Base-by-base conservation (phyloP, 2,888 invertebrate species). In the Saturnia japonica region DNA sequence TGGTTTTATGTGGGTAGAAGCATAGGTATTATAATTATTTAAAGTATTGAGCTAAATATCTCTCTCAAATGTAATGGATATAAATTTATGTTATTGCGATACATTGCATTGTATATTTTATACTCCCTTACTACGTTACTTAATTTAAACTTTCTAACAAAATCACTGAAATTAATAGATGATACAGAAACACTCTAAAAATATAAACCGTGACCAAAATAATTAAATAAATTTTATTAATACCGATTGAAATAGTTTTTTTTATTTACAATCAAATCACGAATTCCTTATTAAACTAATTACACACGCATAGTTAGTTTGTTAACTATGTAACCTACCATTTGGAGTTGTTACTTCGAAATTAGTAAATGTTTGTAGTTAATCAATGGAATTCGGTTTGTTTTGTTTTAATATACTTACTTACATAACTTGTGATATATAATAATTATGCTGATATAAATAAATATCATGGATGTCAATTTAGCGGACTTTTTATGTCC, bases 331-430 rank as follows among this genome's bases (percentile, higher is more conserved):
- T 76, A 60, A 60, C 57, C 25, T 25, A 78, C 80, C 76, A 72
- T 68, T 70, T 34, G 42, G 72, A 77, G 78, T 84, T 80, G 76
- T 82, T 81, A 81, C 77, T 74, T 79, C 77, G 77, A 78, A 83
- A 78, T 73, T 77, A 79, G 73, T 77, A 84, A 81, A 81, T 80
- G 78, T 67, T 71, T 72, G 70, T 80, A n/a, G n/a, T n/a, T n/a
- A 79, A 78, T 82, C 77, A 77, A 78, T 75, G 72, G 72, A 74
- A 74, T 75, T 74, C 62, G 62, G 42, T 34, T 68, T 68, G 19
- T 60, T 28, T 45, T 16, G 66, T 54, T 67, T 42, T 60, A 57
- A 43, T 19, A 64, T 40, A 40, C 28, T n/a, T 40, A 40, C 28
- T n/a, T 64, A 7, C 40, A 19, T 40, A 40, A 40, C 64, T n/a